Conservation (phyloP, 2,888 invertebrate genomes). For the Rutpela maculata region DNA sequence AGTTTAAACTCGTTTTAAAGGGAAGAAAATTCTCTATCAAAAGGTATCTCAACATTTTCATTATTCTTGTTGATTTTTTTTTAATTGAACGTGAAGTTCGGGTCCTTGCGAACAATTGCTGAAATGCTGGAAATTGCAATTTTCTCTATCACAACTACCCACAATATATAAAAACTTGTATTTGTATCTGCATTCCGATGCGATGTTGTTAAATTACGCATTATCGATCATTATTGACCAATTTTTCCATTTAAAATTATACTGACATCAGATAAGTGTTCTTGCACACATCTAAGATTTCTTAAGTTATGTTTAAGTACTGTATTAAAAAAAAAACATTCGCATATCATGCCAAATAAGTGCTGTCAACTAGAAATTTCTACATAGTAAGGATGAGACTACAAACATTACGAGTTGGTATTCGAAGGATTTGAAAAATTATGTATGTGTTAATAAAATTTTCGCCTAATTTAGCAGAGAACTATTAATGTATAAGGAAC, state of each 20-base stretch:
- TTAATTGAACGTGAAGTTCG: no score
- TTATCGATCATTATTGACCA: background rate
- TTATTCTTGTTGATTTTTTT: no score
- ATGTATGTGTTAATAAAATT: background rate
- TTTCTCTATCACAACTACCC: no score
- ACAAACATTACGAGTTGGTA: background rate
- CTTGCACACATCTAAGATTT: background rate
- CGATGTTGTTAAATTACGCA: background rate
- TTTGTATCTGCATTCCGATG: background rate
- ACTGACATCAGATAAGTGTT: background rate
- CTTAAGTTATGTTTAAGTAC: background rate
- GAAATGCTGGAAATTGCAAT: no score
- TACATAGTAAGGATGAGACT: background rate
- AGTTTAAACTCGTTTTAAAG: no score
- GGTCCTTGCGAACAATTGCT: no score
- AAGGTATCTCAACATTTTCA: no score
- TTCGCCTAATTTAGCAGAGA: background rate
- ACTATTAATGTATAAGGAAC: background rate
- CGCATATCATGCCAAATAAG: background rate
- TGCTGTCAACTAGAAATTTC: background rate
- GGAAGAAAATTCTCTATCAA: no score
- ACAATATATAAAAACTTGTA: background rate
- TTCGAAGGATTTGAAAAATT: background rate
- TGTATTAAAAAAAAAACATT: background rate
- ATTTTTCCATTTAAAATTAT: background rate